These are phyloP conservation scores for Cassiopea andromeda DNA, from an alignment of 30 jellyfish, hydroid and myxozoan genomes.

Conservation along the genomic window DNA sequence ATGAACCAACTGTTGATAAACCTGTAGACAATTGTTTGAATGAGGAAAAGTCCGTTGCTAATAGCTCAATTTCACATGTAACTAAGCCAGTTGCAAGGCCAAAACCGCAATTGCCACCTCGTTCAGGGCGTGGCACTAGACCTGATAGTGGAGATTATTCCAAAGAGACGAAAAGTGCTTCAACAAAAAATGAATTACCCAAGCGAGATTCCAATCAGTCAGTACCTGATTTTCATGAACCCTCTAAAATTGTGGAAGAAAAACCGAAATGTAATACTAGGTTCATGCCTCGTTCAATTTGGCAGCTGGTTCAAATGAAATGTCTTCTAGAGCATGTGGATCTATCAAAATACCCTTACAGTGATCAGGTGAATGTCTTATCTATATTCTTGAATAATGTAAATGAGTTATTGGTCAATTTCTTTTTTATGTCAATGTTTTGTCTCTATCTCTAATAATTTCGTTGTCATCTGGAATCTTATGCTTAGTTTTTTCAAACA, in stretches of 20 bases:
- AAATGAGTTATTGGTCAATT: too few relatives aligned
- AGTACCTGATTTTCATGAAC: neutral
- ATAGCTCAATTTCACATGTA: conserved; percentile 25
- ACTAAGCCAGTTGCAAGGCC: conserved; percentile 43
- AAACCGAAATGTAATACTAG: neutral
- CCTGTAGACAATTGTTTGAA: neutral
- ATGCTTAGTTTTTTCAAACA: too few relatives aligned
- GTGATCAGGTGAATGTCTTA: conserved; percentile 51
- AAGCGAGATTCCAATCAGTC: neutral
- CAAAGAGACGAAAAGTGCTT: neutral
- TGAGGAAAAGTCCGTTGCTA: neutral
- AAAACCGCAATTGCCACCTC: conserved; percentile 73
- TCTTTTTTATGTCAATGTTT: neutral
- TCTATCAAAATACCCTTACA: conserved; percentile 71
- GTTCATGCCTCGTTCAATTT: conserved; percentile 24
- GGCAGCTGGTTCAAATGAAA: conserved; percentile 58
- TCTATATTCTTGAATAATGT: neutral
- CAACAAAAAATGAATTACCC: neutral
- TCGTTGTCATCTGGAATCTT: too few relatives aligned
- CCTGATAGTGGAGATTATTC: neutral
- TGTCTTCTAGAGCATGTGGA: conserved; percentile 63
- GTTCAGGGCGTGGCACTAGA: conserved; percentile 3
- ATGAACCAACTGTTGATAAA: neutral
- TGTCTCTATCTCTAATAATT: too few relatives aligned
- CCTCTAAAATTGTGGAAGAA: neutral